Evolutionary conservation across 2,113 vertebrate genomes (phyloP).

Genomic region (Eonycteris spelaea): DNA sequence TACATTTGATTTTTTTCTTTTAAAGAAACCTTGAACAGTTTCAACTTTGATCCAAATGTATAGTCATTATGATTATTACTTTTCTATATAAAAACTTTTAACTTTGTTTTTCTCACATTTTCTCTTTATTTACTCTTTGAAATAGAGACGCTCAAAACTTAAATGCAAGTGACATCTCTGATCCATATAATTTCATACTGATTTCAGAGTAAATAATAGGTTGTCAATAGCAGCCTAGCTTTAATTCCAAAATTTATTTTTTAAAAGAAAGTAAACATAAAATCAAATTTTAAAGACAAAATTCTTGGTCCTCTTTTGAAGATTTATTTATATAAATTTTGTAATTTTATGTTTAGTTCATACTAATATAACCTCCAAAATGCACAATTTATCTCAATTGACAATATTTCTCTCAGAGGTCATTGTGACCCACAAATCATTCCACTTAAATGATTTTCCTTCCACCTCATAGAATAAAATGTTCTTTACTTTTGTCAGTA

Average conservation of each 20-base stretch:
- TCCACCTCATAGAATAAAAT: conserved; percentile 40
- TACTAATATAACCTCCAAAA: conserved; percentile 48
- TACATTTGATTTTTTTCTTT: conserved; percentile 1
- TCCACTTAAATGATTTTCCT: conserved; percentile 52
- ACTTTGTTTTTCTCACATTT: background rate
- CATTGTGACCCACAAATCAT: conserved; percentile 82
- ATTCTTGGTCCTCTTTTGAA: background rate
- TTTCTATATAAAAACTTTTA: background rate
- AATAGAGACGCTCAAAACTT: background rate
- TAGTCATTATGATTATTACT: conserved; percentile 4
- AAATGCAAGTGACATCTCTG: background rate
- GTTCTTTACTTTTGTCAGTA: conserved; percentile 56
- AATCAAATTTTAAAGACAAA: conserved; percentile 31
- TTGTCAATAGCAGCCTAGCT: background rate
- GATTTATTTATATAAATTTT: conserved; percentile 25
- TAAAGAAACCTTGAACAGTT: conserved; percentile 1
- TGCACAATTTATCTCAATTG: conserved; percentile 59
- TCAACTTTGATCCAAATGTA: background rate
- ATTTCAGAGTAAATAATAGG: background rate
- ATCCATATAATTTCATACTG: background rate
- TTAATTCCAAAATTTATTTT: conserved; percentile 9
- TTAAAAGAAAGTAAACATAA: conserved; percentile 11
- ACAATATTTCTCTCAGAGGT: conserved; percentile 72
- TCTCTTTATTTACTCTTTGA: background rate
- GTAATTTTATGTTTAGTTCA: conserved; percentile 48